Conservation (phyloP, 2,797 vertebrate genomes). For the Parauchenoglanis punctatus region DNA sequence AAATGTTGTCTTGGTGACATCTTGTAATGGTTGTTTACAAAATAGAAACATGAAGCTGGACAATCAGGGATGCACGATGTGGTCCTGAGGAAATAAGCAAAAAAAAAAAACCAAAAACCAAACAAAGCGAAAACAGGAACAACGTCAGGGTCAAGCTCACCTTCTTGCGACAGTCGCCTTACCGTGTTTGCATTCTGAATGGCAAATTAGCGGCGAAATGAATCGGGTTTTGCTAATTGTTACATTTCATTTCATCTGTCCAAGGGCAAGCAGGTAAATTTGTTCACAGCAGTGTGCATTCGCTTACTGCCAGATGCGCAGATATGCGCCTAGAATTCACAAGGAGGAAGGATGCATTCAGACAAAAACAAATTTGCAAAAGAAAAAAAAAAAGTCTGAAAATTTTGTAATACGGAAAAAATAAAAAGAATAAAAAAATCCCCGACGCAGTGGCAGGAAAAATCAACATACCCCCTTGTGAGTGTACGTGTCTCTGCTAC, state of each 20-base stretch:
- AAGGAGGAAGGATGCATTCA: constrained; percentile 54
- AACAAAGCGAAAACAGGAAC: constrained; percentile 64
- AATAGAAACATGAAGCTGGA: constrained; percentile 17
- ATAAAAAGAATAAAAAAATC: background rate
- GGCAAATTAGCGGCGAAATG: constrained; percentile 75
- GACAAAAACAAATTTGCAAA: background rate
- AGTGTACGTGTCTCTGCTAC: constrained; percentile 71
- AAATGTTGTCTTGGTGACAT: constrained; percentile 70
- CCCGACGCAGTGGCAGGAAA: background rate
- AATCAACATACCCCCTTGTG: constrained; percentile 28
- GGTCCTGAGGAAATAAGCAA: background rate
- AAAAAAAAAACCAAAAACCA: constrained; percentile 62
- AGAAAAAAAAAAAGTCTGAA: constrained; percentile 55
- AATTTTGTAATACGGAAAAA: constrained; percentile 34
- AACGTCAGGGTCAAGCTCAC: constrained; percentile 81
- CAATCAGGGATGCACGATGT: background rate
- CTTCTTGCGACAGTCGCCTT: constrained; percentile 77
- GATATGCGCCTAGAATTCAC: constrained; percentile 71
- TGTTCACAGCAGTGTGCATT: constrained; percentile 72
- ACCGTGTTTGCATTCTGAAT: constrained; percentile 77
- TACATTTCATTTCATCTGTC: constrained; percentile 78
- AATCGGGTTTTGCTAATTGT: constrained; percentile 78
- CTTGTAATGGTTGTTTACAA: constrained; percentile 79
- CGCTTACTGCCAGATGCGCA: constrained; percentile 73
- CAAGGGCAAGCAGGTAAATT: constrained; percentile 80